These are phyloP conservation scores for Amblyjoppa fuscipennis DNA, from an alignment of 2,888 invertebrate species.

Conservation along the genomic window DNA sequence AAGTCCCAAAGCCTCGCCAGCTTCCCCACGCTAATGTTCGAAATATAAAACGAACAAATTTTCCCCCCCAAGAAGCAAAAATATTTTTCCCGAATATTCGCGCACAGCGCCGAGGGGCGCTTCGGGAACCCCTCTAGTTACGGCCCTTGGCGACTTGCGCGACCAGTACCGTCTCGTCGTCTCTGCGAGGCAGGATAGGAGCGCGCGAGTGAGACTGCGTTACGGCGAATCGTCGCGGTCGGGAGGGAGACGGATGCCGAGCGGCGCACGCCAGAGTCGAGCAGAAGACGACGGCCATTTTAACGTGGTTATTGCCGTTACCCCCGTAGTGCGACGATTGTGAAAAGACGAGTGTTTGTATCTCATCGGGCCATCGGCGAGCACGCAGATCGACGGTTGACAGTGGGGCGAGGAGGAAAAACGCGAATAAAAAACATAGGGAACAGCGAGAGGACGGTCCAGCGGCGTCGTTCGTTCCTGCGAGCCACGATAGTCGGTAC, in stretches of 20 bases:
- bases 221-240: neutral
- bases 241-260: neutral
- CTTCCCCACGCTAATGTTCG: neutral
- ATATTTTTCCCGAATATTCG: conserved; percentile 1
- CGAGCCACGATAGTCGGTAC: neutral
- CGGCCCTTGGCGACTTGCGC: conserved; percentile 35
- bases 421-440: neutral
- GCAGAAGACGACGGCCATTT: conserved; percentile 55
- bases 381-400: conserved; percentile 3
- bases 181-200: neutral
- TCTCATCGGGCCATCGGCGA: neutral
- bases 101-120: neutral
- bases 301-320: conserved; percentile 36
- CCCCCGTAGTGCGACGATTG: conserved; percentile 32
- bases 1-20: neutral
- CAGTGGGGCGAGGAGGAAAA: neutral
- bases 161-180: neutral
- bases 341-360: conserved; percentile 27
- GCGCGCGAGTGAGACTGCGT: conserved; percentile 26
- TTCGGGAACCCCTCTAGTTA: neutral
- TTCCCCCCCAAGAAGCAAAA: too few species aligned
- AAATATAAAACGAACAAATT: neutral
- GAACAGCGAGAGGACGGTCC: neutral
- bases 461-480: neutral
- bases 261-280: conserved; percentile 40